Evolutionary conservation across 1,140 invertebrate genomes (phyloP), one percentile per base, ranked within the genome.

Genomic region (Panulirus ornatus): DNA sequence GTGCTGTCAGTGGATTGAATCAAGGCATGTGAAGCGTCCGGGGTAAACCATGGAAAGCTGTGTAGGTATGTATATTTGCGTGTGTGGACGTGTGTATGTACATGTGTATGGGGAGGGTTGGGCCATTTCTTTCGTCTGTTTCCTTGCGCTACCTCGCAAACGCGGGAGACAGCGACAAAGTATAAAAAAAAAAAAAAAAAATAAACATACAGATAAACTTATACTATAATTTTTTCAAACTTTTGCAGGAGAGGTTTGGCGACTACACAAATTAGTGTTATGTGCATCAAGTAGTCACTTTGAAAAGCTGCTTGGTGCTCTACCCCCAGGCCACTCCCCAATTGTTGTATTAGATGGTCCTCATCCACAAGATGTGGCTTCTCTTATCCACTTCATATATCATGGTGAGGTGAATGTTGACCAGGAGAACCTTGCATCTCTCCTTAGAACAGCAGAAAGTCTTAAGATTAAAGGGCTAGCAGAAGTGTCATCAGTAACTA

Each of bases 341-440:
- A 98, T 98, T 93, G 97, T 98, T 90, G 98, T 98, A 93, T 94
- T 98, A 51, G 97, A 97, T 93, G 97, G 98, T 93, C 97, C 98
- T 66, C 97, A 97, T 1, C 97, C 97, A 93, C 96, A 96, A 76
- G 97, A 98, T 94, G 97, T 98, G 96, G 96, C 96, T 93, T 97
- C 97, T n/a, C 96, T 97, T 14, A 97, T 98, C 38, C 97, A 98
- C 93, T 98, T 98, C 93, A 98, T 98, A 97, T 98, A 98, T 94
- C 97, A 97, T 93, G 97, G 97, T 3, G 97, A 98, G 94, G 98
- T 98, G 86, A 98, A 97, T 94, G 97, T 98, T 83, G 97, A 96
- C 51, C 97, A 98, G 94, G 97, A 98, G 91, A 97, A 98, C 93
- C 97, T 98, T 92, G 96, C 97, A 30, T 97, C 97, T 0, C 94